Base-by-base conservation (phyloP, 2,888 invertebrate genomes). In the Tinea trinotella region DNA sequence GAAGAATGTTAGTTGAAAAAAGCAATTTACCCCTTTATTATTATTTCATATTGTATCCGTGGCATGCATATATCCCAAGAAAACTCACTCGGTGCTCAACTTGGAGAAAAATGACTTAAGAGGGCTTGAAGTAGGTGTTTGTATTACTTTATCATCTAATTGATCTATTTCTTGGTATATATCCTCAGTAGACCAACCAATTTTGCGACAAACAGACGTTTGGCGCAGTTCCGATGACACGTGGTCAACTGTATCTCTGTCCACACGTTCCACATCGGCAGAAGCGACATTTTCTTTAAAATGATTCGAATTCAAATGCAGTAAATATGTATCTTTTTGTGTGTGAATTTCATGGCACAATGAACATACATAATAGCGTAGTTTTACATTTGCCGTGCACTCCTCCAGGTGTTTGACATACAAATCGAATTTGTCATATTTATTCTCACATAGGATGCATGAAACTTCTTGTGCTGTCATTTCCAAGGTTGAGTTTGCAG, bases 131-230 rank as follows among this genome's bases (percentile, higher is more conserved):
- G 72, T 72, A 18, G 81, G 74, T 40, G 79, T 76, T n/a, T 49
- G 15, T 12, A 15, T 17, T 15, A 50, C 18, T 58, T 70, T 68
- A 61, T 78, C 76, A 10, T 75, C 74, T 60, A 82, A 79, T 59
- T 74, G 62, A 58, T 82, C 83, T 67, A 85, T 84, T 63, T 85
- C 84, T 66, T 85, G 84, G 61, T 85, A 85, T 60, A 85, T 85
- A 63, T 85, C 84, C 63, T 84, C 84, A 65, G 80, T 65, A 56
- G 84, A 85, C 84, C 84, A 85, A 71, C 83, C 84, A 64, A 85
- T 85, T 66, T 84, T 82, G 22, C 84, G 70, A 18, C 84, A 68
- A 6, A 82, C 83, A 4, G 46, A 19, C n/a, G 9, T 46, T 17
- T 9, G 30, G 7, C n/a, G 40, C 74, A 52, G 77, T 74, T 1